Base-by-base conservation (phyloP, 2,888 invertebrate genomes). In the Rhamphomyia laevipes region DNA sequence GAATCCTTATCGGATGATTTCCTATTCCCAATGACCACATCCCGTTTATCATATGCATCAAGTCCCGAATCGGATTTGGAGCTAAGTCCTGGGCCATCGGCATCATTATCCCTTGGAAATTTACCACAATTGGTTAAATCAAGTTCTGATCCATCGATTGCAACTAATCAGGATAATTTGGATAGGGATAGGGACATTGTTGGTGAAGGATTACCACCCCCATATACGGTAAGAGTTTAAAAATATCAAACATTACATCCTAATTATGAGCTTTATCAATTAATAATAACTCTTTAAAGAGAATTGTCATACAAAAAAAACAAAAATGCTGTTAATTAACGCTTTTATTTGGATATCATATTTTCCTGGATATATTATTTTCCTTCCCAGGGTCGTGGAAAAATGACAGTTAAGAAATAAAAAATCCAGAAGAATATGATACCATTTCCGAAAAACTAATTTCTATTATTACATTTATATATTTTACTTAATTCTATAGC, bases 1-100 rank as follows among this genome's bases (percentile, higher is more conserved):
- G 93, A 95, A 74, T 89, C 91, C 70, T 79, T 95, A 70, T 92
- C 93, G 64, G 96, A 97, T 74, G 95, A 97, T 80, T 94, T 95
- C 82, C 84, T 96, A 68, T 96, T 96, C 80, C 95, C 95, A 67
- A 94, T 95, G 94, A 90, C 90, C 60, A 88, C 89, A 66, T 83
- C 91, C 70, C 85, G 93, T 67, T 77, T 94, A 59, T 94, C 94
- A 66, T 94, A 93, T 73, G 93, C 93, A 57, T 93, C 93, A 66
- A 92, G 92, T 68, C 93, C 93, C 56, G 94, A 95, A 75, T 92
- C 91, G 68, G 95, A 95, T 74, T 77, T 90, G 71, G 94, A 94
- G 68, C 82, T 88, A 65, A 88, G 87, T 66, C 81, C 81, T 54
- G 82, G 81, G 60, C 81, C 81, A 55, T 78, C 78, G 56, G 72